Percentiles rank a stretch among this genome's conserved stretches.
Conservation (phyloP, 2,797 vertebrate genomes). For the Scolopax bukidnonensis region DNA sequence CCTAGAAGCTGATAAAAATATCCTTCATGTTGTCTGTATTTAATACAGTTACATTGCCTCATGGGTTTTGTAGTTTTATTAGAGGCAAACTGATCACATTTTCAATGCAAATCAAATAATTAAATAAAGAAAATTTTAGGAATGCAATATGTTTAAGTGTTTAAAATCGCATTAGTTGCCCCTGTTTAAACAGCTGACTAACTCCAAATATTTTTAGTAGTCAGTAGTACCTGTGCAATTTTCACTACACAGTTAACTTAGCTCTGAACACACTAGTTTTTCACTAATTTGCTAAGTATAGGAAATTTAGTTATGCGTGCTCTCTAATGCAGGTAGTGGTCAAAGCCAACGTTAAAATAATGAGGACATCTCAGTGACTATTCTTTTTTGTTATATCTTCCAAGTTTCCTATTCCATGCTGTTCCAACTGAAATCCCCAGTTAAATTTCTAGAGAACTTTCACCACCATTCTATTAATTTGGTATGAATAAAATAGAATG, state of each 20-base stretch:
- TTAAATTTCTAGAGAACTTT: background rate
- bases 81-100: background rate
- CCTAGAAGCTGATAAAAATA: background rate
- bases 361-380: background rate
- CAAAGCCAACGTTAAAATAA: background rate
- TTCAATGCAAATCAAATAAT: background rate
- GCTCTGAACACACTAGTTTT: background rate
- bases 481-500: background rate
- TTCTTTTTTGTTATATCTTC: background rate
- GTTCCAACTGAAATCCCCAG: background rate
- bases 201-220: background rate
- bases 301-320: background rate
- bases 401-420: background rate
- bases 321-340: background rate
- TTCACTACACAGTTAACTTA: background rate
- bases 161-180: background rate
- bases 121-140: background rate
- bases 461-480: background rate
- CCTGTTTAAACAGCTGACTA: background rate
- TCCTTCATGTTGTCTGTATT: background rate
- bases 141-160: background rate
- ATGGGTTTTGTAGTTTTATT: background rate
- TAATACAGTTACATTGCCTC: background rate
- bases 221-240: background rate
- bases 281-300: background rate